Evolutionary conservation across 2,888 invertebrate genomes (phyloP).

Genomic region (Masnerella sp.): DNA sequence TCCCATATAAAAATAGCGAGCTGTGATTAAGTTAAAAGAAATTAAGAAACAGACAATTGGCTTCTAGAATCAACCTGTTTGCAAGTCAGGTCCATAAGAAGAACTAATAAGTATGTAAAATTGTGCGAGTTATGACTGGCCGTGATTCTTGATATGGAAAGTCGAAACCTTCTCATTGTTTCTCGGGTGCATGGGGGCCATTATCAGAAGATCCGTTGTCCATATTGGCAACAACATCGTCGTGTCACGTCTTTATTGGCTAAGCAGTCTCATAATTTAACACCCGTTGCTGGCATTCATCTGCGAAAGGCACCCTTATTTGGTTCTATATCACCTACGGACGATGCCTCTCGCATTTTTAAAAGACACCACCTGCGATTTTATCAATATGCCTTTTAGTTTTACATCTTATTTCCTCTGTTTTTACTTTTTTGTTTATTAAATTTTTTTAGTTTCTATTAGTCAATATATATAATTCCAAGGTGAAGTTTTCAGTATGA

Average conservation of each 20-base stretch:
- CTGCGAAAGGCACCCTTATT: conserved; percentile 70
- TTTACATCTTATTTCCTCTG: neutral
- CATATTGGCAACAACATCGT: conserved; percentile 66
- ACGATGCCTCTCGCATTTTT: conserved; percentile 72
- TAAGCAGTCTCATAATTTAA: conserved; percentile 61
- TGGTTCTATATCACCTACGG: conserved; percentile 70
- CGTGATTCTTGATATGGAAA: conserved; percentile 59
- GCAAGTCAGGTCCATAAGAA: conserved; percentile 42
- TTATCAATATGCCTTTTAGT: conserved; percentile 13
- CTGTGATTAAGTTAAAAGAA: conserved; percentile 8
- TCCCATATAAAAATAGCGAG: no score
- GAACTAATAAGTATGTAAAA: conserved; percentile 51
- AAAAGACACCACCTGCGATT: conserved; percentile 54
- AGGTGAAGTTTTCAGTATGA: no score
- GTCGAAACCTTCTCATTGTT: conserved; percentile 60
- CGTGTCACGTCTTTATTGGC: conserved; percentile 70
- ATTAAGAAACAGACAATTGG: conserved; percentile 2
- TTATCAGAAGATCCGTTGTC: conserved; percentile 68
- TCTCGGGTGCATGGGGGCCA: conserved; percentile 69
- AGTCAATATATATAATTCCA: no score
- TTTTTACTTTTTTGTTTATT: no score
- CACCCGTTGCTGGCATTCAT: conserved; percentile 64
- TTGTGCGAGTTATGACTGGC: conserved; percentile 48
- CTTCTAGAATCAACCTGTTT: conserved; percentile 35
- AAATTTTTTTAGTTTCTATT: no score